Conservation (phyloP, 2,797 vertebrate species). For the Nothura maculosa region DNA sequence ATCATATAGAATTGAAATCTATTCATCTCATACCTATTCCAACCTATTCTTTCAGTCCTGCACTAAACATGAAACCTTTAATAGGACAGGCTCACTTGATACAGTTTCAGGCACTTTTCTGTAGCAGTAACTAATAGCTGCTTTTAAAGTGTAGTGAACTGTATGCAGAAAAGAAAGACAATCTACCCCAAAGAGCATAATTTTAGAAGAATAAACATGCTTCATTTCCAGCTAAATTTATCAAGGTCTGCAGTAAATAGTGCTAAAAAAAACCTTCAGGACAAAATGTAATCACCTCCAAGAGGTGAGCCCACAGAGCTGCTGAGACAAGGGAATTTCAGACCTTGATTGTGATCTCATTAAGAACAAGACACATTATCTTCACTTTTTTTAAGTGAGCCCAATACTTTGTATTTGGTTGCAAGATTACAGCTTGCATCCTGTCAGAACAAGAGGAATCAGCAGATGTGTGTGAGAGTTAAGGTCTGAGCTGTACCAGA, state of each 20-base stretch:
- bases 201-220: background rate
- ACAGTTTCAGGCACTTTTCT: background rate
- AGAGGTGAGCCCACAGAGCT: background rate
- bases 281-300: slow-evolving; percentile 7
- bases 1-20: background rate
- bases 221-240: slow-evolving; percentile 31
- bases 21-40: background rate
- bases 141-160: slow-evolving; percentile 18
- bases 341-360: slow-evolving; percentile 32
- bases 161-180: background rate
- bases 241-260: background rate
- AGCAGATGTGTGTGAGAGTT: background rate
- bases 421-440: background rate
- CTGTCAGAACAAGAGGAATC: background rate
- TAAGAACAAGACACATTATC: background rate
- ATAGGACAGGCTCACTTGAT: background rate
- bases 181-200: background rate
- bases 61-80: background rate
- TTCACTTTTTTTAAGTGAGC: background rate
- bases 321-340: slow-evolving; percentile 44
- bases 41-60: background rate
- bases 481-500: background rate
- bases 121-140: background rate
- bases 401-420: background rate
- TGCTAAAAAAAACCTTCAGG: background rate